Evolutionary conservation across 2,888 invertebrate genomes (phyloP).

Genomic region (Melikaiella ostensackeni): DNA sequence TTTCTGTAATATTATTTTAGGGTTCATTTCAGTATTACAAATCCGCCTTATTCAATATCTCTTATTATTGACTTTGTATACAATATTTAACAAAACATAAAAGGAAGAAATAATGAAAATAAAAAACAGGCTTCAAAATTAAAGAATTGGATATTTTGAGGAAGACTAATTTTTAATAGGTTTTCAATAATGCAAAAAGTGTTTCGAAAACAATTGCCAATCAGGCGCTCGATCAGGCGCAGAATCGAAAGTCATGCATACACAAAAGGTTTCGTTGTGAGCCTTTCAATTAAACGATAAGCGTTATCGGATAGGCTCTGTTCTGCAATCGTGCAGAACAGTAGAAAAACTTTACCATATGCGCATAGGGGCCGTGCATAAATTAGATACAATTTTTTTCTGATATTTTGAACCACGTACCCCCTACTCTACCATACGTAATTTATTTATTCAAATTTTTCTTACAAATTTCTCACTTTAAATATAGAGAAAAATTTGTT

Average conservation of each 20-base stretch:
- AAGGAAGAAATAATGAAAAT: no score
- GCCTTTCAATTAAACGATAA: constrained; percentile 67
- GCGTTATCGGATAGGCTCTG: constrained; percentile 55
- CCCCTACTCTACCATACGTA: no score
- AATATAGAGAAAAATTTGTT: no score
- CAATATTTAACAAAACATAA: no score
- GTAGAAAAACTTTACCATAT: constrained; percentile 34
- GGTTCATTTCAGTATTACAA: no score
- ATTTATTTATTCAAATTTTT: no score
- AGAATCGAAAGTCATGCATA: background rate
- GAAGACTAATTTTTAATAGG: background rate
- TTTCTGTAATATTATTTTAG: no score
- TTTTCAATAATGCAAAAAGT: background rate
- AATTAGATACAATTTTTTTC: no score
- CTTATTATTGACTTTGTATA: no score
- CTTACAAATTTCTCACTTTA: no score
- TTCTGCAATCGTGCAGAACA: constrained; percentile 24
- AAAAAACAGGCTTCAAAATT: background rate
- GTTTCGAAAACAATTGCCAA: background rate
- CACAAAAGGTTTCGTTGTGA: constrained; percentile 49
- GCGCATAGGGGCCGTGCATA: background rate
- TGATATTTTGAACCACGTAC: no score
- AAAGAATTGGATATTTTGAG: background rate
- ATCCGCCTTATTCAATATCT: no score
- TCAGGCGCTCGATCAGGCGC: background rate